Base-by-base conservation (phyloP, 2,113 vertebrate species). In the Ageneiosus marmoratus region DNA sequence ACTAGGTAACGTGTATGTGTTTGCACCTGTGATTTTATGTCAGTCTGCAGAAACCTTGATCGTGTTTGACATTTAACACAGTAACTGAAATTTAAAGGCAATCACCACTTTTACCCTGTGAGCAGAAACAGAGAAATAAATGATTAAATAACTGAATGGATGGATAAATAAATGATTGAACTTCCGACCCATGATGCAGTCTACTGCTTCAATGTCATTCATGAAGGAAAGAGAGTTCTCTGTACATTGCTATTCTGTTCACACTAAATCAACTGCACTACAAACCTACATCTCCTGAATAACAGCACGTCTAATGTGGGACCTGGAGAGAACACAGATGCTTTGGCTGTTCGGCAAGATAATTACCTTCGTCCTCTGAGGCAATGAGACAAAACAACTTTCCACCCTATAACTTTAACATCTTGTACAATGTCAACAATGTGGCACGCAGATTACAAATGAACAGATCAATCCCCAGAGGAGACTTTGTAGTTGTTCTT, bases 401-500 rank as follows among this genome's bases (percentile, higher is more conserved):
- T 77, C 81, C 73, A 65, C 73, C 73, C 73, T 83, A 77, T 83
- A 85, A 78, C 53, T 77, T 81, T 77, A 41, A 41, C 79, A 82
- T 78, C 80, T 78, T 63, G 79, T 44, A 62, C 65, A 72, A 53
- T 63, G 80, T 82, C 80, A 63, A 85, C 81, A 83, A 79, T 44
- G 63, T 82, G 84, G 74, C 48, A 78, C 50, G 63, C 44, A 24
- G 79, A 72, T 77, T 81, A 76, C 65, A 80, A 82, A 58, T 73
- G 84, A 85, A 82, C 73, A 60, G 73, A 34, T n/a, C 20, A 27
- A 46, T 58, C 76, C 84, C 48, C 80, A 37, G 73, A 22, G 75
- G 79, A 78, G 62, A 22, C 34, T 63, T 50, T 77, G 51, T 72
- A 53, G 80, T 72, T 77, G 58, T 67, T 83, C 73, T 55, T 83